phyloP scores from a whole-genome alignment of 1,140 invertebrate genomes.

The Rhopalosiphum maidis region DNA sequence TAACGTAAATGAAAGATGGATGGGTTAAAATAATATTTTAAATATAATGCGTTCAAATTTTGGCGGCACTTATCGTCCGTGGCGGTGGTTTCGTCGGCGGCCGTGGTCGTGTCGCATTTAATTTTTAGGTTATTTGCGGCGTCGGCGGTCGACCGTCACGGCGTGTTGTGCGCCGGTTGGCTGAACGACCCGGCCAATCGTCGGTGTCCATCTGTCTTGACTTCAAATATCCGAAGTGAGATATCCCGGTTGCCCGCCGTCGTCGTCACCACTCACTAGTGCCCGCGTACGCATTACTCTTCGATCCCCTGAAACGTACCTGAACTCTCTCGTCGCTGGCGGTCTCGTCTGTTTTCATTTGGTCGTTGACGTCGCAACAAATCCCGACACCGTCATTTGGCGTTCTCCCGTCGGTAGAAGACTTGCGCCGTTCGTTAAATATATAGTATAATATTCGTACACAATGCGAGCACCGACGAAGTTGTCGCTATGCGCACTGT shows the following conservation, averaged over 20 bases:
- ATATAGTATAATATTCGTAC: not conserved
- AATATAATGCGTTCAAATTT: not conserved
- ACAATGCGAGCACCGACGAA: not conserved
- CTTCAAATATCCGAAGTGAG: constrained; percentile 35
- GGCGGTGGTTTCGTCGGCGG: not conserved
- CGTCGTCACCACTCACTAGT: constrained; percentile 33
- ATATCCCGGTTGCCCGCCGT: not conserved
- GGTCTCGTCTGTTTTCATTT: not conserved
- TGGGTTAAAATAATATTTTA: not conserved
- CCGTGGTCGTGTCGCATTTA: not conserved
- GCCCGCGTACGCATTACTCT: not conserved
- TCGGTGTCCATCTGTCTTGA: constrained; percentile 60
- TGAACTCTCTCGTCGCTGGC: not conserved
- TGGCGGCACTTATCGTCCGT: not conserved
- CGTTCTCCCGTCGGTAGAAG: not conserved
- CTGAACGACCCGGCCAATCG: constrained; percentile 58
- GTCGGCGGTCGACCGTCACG: not conserved
- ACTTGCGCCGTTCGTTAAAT: not conserved
- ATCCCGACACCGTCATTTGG: not conserved
- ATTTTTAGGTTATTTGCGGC: constrained; percentile 44
- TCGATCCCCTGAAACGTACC: not conserved
- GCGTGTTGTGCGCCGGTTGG: constrained; percentile 61
- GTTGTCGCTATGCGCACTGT: constrained; percentile 17
- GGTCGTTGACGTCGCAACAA: not conserved
- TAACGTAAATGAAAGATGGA: not conserved